phyloP scores from a whole-genome alignment of 2,797 vertebrate genomes.

The Parambassis ranga region DNA sequence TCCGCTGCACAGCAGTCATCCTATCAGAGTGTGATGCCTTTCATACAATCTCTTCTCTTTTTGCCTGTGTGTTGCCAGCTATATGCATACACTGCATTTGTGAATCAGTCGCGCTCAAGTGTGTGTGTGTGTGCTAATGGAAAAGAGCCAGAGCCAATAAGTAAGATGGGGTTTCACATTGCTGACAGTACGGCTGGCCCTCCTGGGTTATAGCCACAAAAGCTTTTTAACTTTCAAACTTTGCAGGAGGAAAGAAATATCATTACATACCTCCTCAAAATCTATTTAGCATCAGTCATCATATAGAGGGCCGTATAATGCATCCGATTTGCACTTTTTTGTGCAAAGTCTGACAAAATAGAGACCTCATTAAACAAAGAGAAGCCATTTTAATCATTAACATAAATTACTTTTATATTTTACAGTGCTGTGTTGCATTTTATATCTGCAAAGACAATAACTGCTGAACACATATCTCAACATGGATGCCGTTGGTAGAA shows the following conservation, averaged over 20 bases:
- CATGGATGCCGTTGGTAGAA: slow-evolving; percentile 57
- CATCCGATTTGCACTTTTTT: slow-evolving; percentile 43
- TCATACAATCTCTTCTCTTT: neutral
- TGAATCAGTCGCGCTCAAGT: no score
- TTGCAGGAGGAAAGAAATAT: slow-evolving; percentile 49
- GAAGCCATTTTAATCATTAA: slow-evolving; percentile 8
- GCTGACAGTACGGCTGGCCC: slow-evolving; percentile 49
- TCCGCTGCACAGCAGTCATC: neutral
- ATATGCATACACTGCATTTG: neutral
- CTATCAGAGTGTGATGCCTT: neutral
- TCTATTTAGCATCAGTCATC: slow-evolving; percentile 57
- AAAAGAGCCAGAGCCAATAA: slow-evolving; percentile 61
- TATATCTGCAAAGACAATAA: no score
- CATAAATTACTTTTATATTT: slow-evolving; percentile 30
- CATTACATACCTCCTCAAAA: slow-evolving; percentile 47
- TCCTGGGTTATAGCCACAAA: slow-evolving; percentile 71
- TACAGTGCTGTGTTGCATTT: slow-evolving; percentile 1
- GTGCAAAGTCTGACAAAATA: slow-evolving; percentile 28
- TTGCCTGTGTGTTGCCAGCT: neutral
- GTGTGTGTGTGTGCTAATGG: slow-evolving; percentile 32
- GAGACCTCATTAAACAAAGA: slow-evolving; percentile 6
- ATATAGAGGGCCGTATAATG: slow-evolving; percentile 52
- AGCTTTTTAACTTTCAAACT: slow-evolving; percentile 71
- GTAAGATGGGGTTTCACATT: slow-evolving; percentile 57
- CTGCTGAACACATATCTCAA: no score